Percentiles rank a stretch among this genome's conserved stretches.
These are phyloP conservation scores for Chelonoidis abingdonii DNA, from an alignment of 2,113 vertebrate genomes.

Conservation along the genomic window DNA sequence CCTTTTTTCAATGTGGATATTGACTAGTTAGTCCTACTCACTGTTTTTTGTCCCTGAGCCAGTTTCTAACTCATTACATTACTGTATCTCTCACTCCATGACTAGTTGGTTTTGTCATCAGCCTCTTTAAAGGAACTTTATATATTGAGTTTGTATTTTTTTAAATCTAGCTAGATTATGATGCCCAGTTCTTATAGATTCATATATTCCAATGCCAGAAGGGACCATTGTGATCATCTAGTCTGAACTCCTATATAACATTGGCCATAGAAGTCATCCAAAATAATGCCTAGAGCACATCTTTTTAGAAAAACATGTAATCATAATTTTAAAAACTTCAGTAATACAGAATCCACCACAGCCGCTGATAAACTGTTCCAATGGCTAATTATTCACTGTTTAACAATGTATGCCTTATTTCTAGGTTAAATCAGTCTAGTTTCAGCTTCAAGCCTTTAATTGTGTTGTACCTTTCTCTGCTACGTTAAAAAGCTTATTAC, in stretches of 20 bases:
- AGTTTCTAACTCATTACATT: background rate
- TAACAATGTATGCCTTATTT: background rate
- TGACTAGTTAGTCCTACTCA: background rate
- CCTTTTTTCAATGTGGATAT: background rate
- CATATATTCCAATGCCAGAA: background rate
- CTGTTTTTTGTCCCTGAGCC: rapidly evolving
- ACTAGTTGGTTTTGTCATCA: background rate
- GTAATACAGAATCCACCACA: background rate
- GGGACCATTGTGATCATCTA: background rate
- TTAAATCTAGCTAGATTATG: background rate
- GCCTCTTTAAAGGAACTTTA: background rate
- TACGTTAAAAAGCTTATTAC: background rate
- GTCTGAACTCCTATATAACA: background rate
- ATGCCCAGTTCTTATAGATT: background rate
- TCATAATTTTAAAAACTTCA: background rate
- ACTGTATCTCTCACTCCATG: background rate
- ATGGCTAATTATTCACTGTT: background rate
- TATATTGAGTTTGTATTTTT: too few species aligned
- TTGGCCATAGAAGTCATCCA: background rate
- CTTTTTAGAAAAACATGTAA: background rate
- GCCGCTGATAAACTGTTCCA: background rate
- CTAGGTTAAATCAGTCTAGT: background rate
- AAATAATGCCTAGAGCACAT: background rate
- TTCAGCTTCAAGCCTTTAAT: background rate
- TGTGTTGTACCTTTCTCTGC: background rate